phyloP scores from a whole-genome alignment of 2,113 vertebrate species.

The Urocynchramus pylzowi region DNA sequence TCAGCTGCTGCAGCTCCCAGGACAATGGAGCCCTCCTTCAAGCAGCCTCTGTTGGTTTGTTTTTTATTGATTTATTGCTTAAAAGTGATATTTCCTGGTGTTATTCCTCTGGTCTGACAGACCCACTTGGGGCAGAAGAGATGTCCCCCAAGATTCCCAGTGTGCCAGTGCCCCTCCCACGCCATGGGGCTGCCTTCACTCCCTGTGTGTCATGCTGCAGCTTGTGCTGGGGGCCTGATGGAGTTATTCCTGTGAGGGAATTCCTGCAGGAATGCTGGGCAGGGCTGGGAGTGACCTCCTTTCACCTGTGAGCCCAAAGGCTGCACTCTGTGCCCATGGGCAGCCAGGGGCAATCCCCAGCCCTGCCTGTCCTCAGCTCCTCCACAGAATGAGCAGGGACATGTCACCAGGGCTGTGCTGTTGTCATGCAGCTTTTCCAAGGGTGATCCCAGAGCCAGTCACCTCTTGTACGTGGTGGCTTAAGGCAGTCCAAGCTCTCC shows the following conservation, averaged over 20 bases:
- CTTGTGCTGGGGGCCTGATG: background rate
- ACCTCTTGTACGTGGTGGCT: fast-evolving
- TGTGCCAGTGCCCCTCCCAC: background rate
- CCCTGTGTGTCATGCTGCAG: fast-evolving
- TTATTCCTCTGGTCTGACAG: background rate
- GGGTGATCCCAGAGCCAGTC: background rate
- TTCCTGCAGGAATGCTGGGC: background rate
- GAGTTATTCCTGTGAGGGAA: background rate
- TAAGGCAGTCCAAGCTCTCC: background rate
- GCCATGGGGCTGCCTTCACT: background rate
- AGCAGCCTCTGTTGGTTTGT: background rate
- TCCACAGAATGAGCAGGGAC: background rate
- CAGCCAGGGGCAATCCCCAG: fast-evolving
- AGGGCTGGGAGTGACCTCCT: background rate
- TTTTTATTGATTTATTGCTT: background rate
- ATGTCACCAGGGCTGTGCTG: fast-evolving
- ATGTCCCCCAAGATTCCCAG: background rate
- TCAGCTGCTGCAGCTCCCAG: background rate
- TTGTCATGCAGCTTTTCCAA: background rate
- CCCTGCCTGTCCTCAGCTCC: background rate
- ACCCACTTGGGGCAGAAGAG: background rate
- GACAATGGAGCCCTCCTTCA: background rate
- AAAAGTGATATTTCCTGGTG: background rate
- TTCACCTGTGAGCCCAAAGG: fast-evolving
- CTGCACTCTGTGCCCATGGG: fast-evolving